Evolutionary conservation across 2,888 invertebrate species (phyloP).

Genomic region (Keiferia lycopersicella): DNA sequence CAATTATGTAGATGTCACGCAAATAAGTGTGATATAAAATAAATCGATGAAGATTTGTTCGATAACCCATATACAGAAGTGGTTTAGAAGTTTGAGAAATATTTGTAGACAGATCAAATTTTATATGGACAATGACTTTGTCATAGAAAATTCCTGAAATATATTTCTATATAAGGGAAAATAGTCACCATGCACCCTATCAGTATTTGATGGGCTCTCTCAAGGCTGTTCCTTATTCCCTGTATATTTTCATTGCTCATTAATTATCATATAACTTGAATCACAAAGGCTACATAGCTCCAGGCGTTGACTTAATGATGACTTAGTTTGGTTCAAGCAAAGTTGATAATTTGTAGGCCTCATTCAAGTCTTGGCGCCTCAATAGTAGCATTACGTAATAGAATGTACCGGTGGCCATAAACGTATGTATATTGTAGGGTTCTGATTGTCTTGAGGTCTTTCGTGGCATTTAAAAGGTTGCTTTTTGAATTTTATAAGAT

Average conservation of each 20-base stretch:
- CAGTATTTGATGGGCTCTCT: too few relatives aligned
- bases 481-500: too few relatives aligned
- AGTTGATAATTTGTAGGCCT: slow-evolving; percentile 31
- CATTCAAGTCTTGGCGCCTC: slow-evolving; percentile 33
- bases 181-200: too few relatives aligned
- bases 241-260: not conserved
- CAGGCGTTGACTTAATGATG: slow-evolving; percentile 20
- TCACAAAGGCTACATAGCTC: not conserved
- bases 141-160: too few relatives aligned
- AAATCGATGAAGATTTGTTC: not conserved
- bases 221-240: too few relatives aligned
- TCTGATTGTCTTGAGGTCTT: not conserved
- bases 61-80: not conserved
- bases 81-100: not conserved
- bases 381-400: slow-evolving; percentile 35
- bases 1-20: not conserved
- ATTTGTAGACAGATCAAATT: not conserved
- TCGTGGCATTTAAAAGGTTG: not conserved
- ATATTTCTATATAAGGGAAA: too few relatives aligned
- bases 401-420: slow-evolving; percentile 5
- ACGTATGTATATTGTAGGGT: not conserved
- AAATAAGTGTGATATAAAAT: not conserved
- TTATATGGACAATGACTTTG: too few relatives aligned
- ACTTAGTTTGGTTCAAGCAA: slow-evolving; percentile 15
- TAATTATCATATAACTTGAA: not conserved